These are phyloP conservation scores for Odontamblyopus rebecca DNA, from an alignment of 2,797 vertebrate species.

Conservation along the genomic window DNA sequence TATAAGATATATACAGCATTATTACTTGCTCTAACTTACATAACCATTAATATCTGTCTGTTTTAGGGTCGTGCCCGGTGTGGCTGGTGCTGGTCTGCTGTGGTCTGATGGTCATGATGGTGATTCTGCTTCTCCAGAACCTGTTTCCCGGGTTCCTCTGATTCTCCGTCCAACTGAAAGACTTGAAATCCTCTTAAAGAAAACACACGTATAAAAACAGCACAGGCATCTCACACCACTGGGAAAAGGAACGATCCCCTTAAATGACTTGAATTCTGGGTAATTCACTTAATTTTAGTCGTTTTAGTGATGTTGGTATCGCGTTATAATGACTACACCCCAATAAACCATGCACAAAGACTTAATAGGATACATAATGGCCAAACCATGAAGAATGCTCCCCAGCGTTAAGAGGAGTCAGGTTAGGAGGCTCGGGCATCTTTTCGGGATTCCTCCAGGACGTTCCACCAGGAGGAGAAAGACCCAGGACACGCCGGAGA, in stretches of 20 bases:
- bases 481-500: too few species aligned
- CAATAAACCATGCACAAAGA: too few species aligned
- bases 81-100: slow-evolving; percentile 89
- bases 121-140: slow-evolving; percentile 84
- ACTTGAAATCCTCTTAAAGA: background rate
- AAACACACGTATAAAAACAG: background rate
- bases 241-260: background rate
- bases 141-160: slow-evolving; percentile 62
- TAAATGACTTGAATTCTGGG: background rate
- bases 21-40: too few species aligned
- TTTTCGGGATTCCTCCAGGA: too few species aligned
- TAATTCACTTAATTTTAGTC: background rate
- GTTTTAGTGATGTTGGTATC: background rate
- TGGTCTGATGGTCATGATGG: slow-evolving; percentile 78
- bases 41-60: background rate
- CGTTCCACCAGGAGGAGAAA: too few species aligned
- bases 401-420: too few species aligned
- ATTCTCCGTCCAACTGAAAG: slow-evolving; percentile 9
- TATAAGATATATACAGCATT: too few species aligned
- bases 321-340: too few species aligned
- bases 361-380: too few species aligned
- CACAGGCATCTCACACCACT: background rate
- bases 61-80: slow-evolving; percentile 83
- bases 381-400: too few species aligned
- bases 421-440: too few species aligned